A percentile compares a stretch with the other conserved stretches of the same genome.
These are phyloP conservation scores for Beris morrisii DNA, from an alignment of 2,888 invertebrate species.

Conservation along the genomic window DNA sequence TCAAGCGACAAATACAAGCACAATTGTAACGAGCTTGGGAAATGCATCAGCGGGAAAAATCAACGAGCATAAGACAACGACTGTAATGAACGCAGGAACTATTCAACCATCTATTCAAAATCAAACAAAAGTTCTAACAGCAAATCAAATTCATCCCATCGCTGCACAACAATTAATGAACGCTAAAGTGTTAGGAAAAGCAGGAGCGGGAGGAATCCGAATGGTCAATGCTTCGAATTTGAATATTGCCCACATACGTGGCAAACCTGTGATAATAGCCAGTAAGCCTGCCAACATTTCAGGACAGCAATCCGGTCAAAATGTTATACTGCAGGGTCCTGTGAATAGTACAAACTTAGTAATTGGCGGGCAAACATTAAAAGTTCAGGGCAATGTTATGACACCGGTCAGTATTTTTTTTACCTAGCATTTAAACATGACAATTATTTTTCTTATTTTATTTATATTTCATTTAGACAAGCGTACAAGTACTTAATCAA, in stretches of 20 bases:
- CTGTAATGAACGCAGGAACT: background rate
- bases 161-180: slow-evolving; percentile 55
- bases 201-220: slow-evolving; percentile 50
- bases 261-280: slow-evolving; percentile 62
- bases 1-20: slow-evolving; percentile 38
- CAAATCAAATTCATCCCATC: slow-evolving; percentile 46
- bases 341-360: slow-evolving; percentile 45
- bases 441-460: too few relatives aligned
- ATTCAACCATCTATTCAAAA: slow-evolving; percentile 26
- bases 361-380: slow-evolving; percentile 53
- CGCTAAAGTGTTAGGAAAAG: slow-evolving; percentile 57
- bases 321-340: slow-evolving; percentile 55
- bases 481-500: slow-evolving; percentile 42
- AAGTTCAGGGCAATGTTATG: slow-evolving; percentile 51
- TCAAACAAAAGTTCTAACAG: slow-evolving; percentile 41
- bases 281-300: slow-evolving; percentile 47
- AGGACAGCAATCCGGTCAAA: slow-evolving; percentile 49
- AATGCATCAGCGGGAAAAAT: slow-evolving; percentile 7
- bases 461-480: slow-evolving; percentile 38
- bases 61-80: slow-evolving; percentile 6
- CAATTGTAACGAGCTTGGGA: slow-evolving; percentile 43
- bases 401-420: slow-evolving; percentile 36
- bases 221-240: slow-evolving; percentile 58
- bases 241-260: slow-evolving; percentile 60
- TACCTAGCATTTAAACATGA: background rate